Evolutionary conservation across 2,797 vertebrate genomes (phyloP), one percentile per base, ranked within the genome.

Genomic region (Lerista edwardsae): DNA sequence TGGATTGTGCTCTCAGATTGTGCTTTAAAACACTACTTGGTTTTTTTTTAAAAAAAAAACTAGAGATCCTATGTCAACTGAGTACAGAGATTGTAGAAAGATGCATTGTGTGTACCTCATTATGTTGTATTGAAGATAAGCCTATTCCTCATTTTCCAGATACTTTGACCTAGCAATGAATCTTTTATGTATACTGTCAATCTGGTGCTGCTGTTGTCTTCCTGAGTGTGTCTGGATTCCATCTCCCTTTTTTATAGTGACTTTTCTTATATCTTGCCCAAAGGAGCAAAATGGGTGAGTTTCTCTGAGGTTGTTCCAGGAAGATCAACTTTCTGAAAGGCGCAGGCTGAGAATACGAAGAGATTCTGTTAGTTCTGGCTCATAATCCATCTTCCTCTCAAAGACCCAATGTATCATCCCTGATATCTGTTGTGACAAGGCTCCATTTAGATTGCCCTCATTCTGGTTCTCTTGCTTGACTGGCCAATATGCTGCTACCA

Each of bases 171-270:
- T 62, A 80, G 39, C 44, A 55, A 69, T 6, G 21, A 10, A 57
- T 75, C 23, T 34, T 92, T 91, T 83, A 21, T 3, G 62, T 83
- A 3, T 25, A 39, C 84, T 86, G 86, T 83, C 39, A 6, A 51
- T 76, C 74, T 79, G 73, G 3, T 36, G 75, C 47, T 71, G n/a
- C 36, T 82, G 74, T 71, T 91, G 81, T 83, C 71, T 79, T 85
- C 75, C 2, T 86, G 55, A 68, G 62, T 84, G 71, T 76, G 7
- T 29, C 64, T 31, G 55, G 19, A 57, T 69, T 57, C 65, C 34
- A 10, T 9, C 64, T 79, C 83, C 34, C 23, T 34, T 39, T 79
- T 23, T 87, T 55, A 81, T 85, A 73, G 65, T 39, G 29, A 44
- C 84, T 69, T 1, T 23, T 76, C 21, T 75, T 87, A 76, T 82